A percentile compares a stretch with the other conserved stretches of the same genome.
phyloP scores from a whole-genome alignment of 2,797 vertebrate genomes.

The Podarcis lilfordi region DNA sequence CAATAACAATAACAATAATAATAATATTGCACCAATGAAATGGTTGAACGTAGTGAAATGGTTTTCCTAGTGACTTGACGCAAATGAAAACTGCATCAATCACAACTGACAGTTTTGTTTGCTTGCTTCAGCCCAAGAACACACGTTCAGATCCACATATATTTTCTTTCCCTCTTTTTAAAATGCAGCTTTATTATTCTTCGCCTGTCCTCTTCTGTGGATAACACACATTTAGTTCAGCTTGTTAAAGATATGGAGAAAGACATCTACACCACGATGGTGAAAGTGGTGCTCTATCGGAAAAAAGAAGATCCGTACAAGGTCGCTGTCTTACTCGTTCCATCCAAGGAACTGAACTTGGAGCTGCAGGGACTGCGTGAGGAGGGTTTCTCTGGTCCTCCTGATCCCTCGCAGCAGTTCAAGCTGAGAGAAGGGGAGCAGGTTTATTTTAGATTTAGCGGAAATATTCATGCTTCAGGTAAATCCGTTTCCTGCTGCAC shows the following conservation, averaged over 20 bases:
- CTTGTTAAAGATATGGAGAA: conserved; percentile 85
- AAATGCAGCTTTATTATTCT: conserved; percentile 83
- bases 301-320: conserved; percentile 74
- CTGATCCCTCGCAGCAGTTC: conserved; percentile 80
- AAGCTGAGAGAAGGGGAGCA: conserved; percentile 86
- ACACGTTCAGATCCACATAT: not conserved
- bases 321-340: conserved; percentile 76
- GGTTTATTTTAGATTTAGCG: conserved; percentile 84
- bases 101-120: not conserved
- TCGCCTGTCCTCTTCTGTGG: conserved; percentile 76
- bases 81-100: not conserved
- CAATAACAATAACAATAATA: too few relatives aligned
- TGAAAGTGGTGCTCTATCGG: conserved; percentile 78
- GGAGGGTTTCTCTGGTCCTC: conserved; percentile 76
- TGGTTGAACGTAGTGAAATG: not conserved
- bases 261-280: conserved; percentile 70
- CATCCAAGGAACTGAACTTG: conserved; percentile 81
- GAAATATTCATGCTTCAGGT: conserved; percentile 89
- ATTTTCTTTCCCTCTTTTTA: not conserved
- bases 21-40: not conserved
- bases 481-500: conserved; percentile 26
- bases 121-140: too few relatives aligned
- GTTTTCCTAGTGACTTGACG: not conserved
- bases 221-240: conserved; percentile 68
- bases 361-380: conserved; percentile 77